Conservation (phyloP, 2,797 vertebrate genomes). For the Paedocypris micromegethes region DNA sequence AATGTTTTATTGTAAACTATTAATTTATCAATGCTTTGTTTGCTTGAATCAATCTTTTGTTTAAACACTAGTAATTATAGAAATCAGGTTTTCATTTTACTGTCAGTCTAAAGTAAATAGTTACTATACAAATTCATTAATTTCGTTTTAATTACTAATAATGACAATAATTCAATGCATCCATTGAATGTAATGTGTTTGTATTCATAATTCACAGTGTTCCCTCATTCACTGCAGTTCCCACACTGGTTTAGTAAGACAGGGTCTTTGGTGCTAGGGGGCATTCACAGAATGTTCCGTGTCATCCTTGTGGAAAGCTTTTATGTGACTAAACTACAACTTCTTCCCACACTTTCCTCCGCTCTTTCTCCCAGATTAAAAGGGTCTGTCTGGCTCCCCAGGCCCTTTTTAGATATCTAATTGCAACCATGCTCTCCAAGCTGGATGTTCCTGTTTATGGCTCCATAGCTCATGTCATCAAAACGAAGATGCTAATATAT, state of each 20-base stretch:
- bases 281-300: conserved; percentile 28
- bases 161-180: no score
- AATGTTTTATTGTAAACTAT: no score
- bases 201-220: neutral
- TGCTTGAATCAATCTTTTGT: no score
- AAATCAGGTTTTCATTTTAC: no score
- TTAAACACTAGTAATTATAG: no score
- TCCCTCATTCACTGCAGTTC: no score
- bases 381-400: conserved; percentile 55
- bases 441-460: conserved; percentile 10
- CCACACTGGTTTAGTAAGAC: no score
- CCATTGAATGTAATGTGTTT: no score
- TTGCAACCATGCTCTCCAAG: conserved; percentile 18
- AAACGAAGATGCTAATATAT: conserved; percentile 29
- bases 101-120: no score
- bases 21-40: no score
- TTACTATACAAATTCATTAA: no score
- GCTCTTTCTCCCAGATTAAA: conserved; percentile 17
- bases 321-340: conserved; percentile 21
- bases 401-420: conserved; percentile 40
- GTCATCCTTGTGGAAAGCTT: conserved; percentile 23
- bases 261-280: conserved; percentile 26
- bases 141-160: no score
- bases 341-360: conserved; percentile 16
- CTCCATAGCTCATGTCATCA: conserved; percentile 22